Evolutionary conservation across 2,797 vertebrate species (phyloP), one percentile per base, ranked within the genome.

Genomic region (Dipus sagitta): DNA sequence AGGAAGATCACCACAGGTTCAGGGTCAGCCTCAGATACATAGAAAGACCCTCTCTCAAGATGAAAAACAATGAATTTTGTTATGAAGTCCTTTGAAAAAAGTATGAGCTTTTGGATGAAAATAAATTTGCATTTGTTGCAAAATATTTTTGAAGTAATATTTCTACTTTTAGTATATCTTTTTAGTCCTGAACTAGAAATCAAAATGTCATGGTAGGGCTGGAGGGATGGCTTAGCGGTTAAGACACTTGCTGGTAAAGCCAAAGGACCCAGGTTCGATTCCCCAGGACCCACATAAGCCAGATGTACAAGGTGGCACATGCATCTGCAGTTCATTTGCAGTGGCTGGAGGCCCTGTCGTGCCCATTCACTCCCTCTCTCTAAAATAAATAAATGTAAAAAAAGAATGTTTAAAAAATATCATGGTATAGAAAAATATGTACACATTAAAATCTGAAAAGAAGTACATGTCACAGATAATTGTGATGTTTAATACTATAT

Each of bases 21-120:
- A 74, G 38, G 58, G 54, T 52, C 70, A 86, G 32, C 26, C 52
- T 74, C 24, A 24, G 17, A 9, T 62, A 86, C 68, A 72, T 20
- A 42, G 24, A 72, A n/a, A 74, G 68, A 72, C 68, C 26, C 24
- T 60, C 20, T 30, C 68, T 72, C 47, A 71, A 47, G 28, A 26
- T 9, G 2, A 58, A 71, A 62, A 34, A 24, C 68, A 91, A 34
- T 64, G 26, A 86, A 17, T 88, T 94, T 92, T 90, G 67, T 62
- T 81, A 68, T 70, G 26, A 94, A 93, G 38, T 58, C 26, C 88
- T 68, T 72, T 94, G 20, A 3, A 21, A 47, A 77, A 89, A 72
- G 20, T 24, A 86, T 18, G 28, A 78, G 71, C 6, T 24, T 93
- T 91, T 91, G 54, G 7, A 91, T 79, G 82, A 88, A 96, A 94